Evolutionary conservation across 1,140 invertebrate species (phyloP), one percentile per base, ranked within the genome.

Genomic region (Drosophila malerkotliana): DNA sequence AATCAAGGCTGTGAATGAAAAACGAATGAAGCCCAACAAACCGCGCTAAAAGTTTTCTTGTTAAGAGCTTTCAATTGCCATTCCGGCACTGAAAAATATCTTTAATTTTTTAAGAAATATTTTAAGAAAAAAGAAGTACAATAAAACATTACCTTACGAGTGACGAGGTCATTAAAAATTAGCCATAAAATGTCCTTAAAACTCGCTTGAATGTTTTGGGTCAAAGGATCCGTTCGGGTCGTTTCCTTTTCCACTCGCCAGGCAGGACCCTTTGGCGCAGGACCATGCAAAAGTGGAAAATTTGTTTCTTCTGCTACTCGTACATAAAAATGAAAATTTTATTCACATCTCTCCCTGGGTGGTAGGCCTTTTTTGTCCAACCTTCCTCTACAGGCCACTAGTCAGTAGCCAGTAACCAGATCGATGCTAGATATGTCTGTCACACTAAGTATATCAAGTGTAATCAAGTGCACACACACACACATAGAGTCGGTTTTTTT

Each of bases 31-130:
- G 79, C 67, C 54, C 49, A 67, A 84, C 26, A 76, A 79, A 78
- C 82, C 56, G 49, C 66, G 55, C 45, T 15, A 6, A 81, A 85
- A 85, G 61, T 85, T 85, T 77, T 74, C 81, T 78, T 85, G 73
- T 85, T 80, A 77, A 68, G 59, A 68, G 45, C 61, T 74, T 56
- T 63, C 64, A 76, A 44, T n/a, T 41, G 39, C 39, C 39, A 41
- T 7, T n/a, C 3, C 10, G 37, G 47, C 45, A n/a, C 28, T 69
- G 60, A 61, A 32, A 30, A 47, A 47, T 41, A 14, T n/a, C 8
- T 44, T 18, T 7, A 44, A 6, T 18, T n/a, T 15, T 1, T 18
- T 1, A 8, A 8, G 15, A 44, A 7, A 5, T 41, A 14, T 41
- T 41, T 12, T 3, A 9, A 39, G 0, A 5, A 30, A 18, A 9